Conservation (phyloP, 2,113 vertebrate species). For the Rhinichthys klamathensis region DNA sequence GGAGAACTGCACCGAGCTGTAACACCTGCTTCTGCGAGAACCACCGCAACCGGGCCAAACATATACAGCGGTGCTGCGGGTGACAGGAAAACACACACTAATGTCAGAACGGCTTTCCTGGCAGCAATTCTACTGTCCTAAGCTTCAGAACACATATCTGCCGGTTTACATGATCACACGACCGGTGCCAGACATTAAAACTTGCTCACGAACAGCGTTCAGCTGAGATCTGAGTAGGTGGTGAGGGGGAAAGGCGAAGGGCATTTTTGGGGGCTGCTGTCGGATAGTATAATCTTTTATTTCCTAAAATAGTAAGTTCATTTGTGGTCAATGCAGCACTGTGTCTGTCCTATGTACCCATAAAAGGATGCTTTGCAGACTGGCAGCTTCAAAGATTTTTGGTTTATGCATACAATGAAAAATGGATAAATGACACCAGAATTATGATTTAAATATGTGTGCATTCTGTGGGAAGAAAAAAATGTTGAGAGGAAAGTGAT, state of each 20-base stretch:
- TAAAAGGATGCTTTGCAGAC: slow-evolving; percentile 14
- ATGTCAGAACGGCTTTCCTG: slow-evolving; percentile 29
- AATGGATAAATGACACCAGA: neutral
- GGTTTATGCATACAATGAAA: neutral
- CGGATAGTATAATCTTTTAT: slow-evolving; percentile 8
- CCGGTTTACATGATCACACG: slow-evolving; percentile 25
- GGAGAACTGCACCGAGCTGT: slow-evolving; percentile 69
- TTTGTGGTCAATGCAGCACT: slow-evolving; percentile 16
- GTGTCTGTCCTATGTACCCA: neutral
- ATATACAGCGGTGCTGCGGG: slow-evolving; percentile 31
- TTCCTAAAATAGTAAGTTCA: slow-evolving; percentile 20
- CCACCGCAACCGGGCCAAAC: slow-evolving; percentile 65
- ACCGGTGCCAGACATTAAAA: slow-evolving; percentile 21
- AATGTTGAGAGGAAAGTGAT: neutral
- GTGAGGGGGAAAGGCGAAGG: neutral
- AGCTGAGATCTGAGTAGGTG: slow-evolving; percentile 28
- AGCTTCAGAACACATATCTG: slow-evolving; percentile 15
- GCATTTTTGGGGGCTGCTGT: slow-evolving; percentile 10
- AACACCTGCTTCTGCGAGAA: slow-evolving; percentile 76
- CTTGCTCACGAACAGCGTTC: neutral
- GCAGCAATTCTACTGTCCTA: slow-evolving; percentile 10
- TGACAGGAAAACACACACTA: slow-evolving; percentile 31
- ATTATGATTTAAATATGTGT: neutral
- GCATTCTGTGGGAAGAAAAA: neutral
- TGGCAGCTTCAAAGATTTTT: neutral